Evolutionary conservation across 1,140 invertebrate genomes (phyloP), one percentile per base, ranked within the genome.

Genomic region (Tetragnatha versicolor): DNA sequence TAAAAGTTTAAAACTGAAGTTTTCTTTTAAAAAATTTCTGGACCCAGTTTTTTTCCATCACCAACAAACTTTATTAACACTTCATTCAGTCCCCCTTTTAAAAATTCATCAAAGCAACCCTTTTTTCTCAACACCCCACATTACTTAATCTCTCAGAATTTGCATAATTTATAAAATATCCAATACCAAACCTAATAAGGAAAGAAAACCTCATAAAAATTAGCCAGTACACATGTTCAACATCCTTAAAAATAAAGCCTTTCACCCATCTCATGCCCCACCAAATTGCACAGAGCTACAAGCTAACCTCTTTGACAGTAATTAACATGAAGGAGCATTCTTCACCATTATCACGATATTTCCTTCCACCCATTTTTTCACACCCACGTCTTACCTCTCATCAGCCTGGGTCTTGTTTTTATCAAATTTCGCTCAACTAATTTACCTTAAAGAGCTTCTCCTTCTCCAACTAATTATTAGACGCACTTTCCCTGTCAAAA

Each of bases 401-500:
- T 45, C 31, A 12, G 17, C n/a, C 25, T 12, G 9, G 2, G 25
- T 45, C 29, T 60, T 60, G 31, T 73, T 73, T 73, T 73, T 60
- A 42, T 65, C 35, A 65, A 65, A 73, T 39, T 73, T 73, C 39
- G n/a, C 20, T 45, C 53, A 60, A 47, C 69, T 60, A 39, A 73
- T 73, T 73, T 73, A 73, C 69, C n/a, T 45, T 73, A 73, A 73
- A 73, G 69, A 73, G 69, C 22, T 61, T 73, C 39, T 25, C n/a
- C 37, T 58, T 45, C 55, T 20, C 25, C 2, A 29, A 60, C 69
- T 73, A 73, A 73, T 73, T 73, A 73, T 73, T 73, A 45, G 53
- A 60, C 25, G 27, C 69, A 73, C 53, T 73, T 73, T 60, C 39
- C 25, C 27, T 47, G 69, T 60, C 69, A 60, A 60, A 73, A 45